Percentiles rank a stretch among this genome's conserved stretches.
Conservation (phyloP, 2,113 vertebrate species). For the Menura novaehollandiae region DNA sequence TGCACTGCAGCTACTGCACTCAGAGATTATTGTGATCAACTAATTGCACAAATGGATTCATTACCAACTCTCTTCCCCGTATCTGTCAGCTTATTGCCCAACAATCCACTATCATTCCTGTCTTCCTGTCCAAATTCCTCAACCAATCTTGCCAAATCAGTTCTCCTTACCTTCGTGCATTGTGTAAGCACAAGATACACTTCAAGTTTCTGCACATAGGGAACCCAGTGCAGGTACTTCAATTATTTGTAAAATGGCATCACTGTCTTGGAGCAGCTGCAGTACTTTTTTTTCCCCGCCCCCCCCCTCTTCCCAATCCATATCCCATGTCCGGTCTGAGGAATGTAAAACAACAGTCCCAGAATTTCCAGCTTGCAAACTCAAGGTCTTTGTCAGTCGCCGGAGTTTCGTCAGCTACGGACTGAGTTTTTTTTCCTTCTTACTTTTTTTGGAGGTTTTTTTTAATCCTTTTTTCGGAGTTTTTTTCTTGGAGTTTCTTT, state of each 20-base stretch:
- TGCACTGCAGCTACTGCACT: fast-evolving
- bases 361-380: no score
- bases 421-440: no score
- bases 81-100: neutral
- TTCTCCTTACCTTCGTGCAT: neutral
- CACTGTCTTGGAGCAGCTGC: no score
- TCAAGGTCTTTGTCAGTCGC: no score
- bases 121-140: neutral
- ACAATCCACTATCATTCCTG: neutral
- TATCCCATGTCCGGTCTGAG: no score
- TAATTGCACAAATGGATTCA: neutral
- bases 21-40: neutral
- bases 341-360: no score
- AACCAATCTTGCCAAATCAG: neutral
- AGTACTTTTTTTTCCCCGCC: no score
- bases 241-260: neutral
- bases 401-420: no score
- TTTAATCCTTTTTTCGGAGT: no score
- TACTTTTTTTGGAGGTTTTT: no score
- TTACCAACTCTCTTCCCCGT: neutral
- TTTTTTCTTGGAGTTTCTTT: no score
- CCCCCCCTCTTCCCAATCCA: no score
- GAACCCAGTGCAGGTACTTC: neutral
- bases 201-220: neutral
- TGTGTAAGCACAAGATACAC: neutral